Evolutionary conservation across 1,140 invertebrate species (phyloP).

Genomic region (Drosophila oshimai): DNA sequence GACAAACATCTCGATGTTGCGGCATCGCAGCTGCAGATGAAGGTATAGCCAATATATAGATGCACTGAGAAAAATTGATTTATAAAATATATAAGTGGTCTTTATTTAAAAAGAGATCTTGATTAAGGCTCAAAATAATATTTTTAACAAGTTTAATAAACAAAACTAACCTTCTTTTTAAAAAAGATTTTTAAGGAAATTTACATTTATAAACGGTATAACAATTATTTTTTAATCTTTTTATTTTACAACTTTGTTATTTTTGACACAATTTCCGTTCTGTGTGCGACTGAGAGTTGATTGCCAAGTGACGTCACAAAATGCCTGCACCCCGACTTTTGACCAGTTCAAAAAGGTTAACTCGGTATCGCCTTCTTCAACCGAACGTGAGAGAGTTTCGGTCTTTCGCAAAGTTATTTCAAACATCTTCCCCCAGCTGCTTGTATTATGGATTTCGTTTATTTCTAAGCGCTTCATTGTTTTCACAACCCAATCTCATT

Average conservation of each 20-base stretch:
- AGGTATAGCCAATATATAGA: constrained; percentile 15
- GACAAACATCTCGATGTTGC: constrained; percentile 25
- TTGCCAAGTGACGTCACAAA: constrained; percentile 30
- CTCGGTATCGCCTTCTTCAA: constrained; percentile 27
- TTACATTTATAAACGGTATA: no score
- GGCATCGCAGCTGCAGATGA: constrained; percentile 28
- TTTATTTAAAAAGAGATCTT: no score
- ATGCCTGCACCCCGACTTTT: constrained; percentile 19
- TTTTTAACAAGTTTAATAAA: no score
- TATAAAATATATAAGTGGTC: background rate
- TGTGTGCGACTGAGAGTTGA: constrained; percentile 3
- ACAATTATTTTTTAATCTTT: no score
- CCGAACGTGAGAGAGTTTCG: constrained; percentile 65
- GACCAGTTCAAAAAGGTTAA: constrained; percentile 75
- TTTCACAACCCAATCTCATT: constrained; percentile 24
- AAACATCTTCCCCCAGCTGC: constrained; percentile 20
- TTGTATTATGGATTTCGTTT: constrained; percentile 14
- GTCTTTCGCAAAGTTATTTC: constrained; percentile 2
- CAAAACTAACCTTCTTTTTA: no score
- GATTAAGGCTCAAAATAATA: no score
- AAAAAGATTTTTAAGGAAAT: no score
- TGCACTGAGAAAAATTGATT: background rate
- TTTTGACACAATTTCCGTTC: no score
- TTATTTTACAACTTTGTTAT: no score
- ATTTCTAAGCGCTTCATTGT: constrained; percentile 34